Evolutionary conservation across 1,140 invertebrate species (phyloP).

Genomic region (Micrasema minimum): DNA sequence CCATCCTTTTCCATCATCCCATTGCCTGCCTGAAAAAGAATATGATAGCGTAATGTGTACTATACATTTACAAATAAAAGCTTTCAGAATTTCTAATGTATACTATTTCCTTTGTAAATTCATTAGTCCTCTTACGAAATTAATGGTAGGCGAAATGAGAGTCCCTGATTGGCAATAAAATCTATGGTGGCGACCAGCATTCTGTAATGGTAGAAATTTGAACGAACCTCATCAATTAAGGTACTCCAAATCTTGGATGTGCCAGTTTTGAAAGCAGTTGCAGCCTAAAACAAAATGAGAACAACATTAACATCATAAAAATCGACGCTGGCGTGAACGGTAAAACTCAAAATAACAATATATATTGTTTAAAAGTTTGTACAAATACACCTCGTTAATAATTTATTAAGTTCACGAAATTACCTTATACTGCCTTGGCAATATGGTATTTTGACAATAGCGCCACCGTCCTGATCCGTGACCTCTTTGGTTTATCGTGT

Average conservation of each 20-base stretch:
- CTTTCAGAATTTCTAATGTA: too few species aligned
- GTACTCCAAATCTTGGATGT: constrained; percentile 77
- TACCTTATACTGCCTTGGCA: constrained; percentile 69
- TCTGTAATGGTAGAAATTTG: constrained; percentile 60
- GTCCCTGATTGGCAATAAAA: constrained; percentile 65
- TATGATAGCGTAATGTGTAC: neutral
- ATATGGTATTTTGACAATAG: constrained; percentile 68
- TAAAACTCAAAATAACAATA: too few species aligned
- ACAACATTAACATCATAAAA: too few species aligned
- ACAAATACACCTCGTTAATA: too few species aligned
- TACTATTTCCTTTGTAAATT: too few species aligned
- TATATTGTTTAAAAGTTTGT: too few species aligned
- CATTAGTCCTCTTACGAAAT: constrained; percentile 58
- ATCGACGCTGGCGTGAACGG: too few species aligned
- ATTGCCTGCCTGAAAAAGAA: constrained; percentile 58
- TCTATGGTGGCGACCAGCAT: constrained; percentile 61
- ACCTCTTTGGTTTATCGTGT: constrained; percentile 61
- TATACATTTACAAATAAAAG: too few species aligned
- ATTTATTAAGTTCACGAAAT: too few species aligned
- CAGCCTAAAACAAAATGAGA: constrained; percentile 59
- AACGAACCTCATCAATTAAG: constrained; percentile 77
- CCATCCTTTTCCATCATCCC: constrained; percentile 78
- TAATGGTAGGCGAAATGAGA: constrained; percentile 68
- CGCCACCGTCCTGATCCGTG: constrained; percentile 60
- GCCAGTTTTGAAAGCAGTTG: constrained; percentile 81